Evolutionary conservation across 2,113 vertebrate genomes (phyloP).

Genomic region (Cololabis saira): DNA sequence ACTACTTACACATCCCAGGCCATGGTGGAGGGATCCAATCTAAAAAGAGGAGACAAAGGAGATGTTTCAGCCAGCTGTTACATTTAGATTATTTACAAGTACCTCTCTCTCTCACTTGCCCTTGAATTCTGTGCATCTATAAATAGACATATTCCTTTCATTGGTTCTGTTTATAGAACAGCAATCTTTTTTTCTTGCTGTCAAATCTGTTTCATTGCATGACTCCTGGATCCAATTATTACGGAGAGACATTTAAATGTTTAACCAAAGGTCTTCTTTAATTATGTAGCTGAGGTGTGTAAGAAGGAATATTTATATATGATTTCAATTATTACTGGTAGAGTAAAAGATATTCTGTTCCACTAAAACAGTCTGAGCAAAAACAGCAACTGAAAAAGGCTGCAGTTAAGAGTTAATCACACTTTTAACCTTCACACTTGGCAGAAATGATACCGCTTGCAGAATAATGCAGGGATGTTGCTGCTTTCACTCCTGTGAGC

Average conservation of each 20-base stretch:
- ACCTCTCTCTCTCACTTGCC: background rate
- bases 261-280: slow-evolving; percentile 20
- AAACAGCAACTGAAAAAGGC: slow-evolving; percentile 6
- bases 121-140: background rate
- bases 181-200: background rate
- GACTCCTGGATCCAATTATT: slow-evolving; percentile 12
- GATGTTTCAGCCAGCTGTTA: slow-evolving; percentile 2
- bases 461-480: slow-evolving; percentile 25
- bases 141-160: slow-evolving; percentile 17
- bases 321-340: slow-evolving; percentile 26
- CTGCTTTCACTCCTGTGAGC: background rate
- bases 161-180: background rate
- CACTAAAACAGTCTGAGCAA: slow-evolving; percentile 3
- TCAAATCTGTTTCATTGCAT: background rate
- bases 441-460: slow-evolving; percentile 18
- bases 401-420: slow-evolving; percentile 43
- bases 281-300: slow-evolving; percentile 38
- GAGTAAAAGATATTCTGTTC: slow-evolving; percentile 15
- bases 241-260: slow-evolving; percentile 12
- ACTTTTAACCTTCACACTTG: slow-evolving; percentile 48
- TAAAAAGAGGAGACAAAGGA: slow-evolving; percentile 65
- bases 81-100: background rate
- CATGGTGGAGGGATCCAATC: slow-evolving; percentile 97
- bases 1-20: slow-evolving; percentile 97
- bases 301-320: slow-evolving; percentile 40